phyloP scores from a whole-genome alignment of 2,888 invertebrate genomes.

The Agrilus biguttatus region DNA sequence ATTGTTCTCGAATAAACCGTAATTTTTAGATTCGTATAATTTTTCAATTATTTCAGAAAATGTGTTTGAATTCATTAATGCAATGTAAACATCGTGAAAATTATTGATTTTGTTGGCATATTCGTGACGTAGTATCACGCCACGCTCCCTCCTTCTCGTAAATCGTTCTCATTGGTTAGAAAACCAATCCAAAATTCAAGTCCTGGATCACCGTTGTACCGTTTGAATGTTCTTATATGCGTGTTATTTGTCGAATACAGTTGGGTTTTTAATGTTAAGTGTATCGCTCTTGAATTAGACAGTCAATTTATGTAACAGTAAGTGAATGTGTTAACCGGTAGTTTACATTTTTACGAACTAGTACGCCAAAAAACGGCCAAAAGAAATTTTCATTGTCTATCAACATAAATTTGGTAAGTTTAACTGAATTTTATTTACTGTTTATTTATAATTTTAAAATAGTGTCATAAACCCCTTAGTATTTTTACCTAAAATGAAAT shows the following conservation, averaged over 20 bases:
- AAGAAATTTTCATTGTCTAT: background rate
- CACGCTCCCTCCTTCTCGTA: constrained; percentile 12
- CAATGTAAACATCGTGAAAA: no score
- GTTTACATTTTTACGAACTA: background rate
- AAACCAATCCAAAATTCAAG: constrained; percentile 11
- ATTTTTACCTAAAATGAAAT: no score
- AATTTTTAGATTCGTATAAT: no score
- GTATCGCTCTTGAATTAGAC: no score
- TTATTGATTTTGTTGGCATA: constrained; percentile 1
- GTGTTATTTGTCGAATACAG: background rate
- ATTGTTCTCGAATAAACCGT: no score
- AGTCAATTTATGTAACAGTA: background rate
- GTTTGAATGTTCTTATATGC: constrained; percentile 1
- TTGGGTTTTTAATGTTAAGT: no score
- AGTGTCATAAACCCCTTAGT: no score
- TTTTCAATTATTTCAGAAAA: no score
- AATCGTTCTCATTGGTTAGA: constrained; percentile 11
- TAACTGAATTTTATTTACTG: no score
- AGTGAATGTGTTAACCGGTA: background rate
- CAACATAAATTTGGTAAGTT: background rate
- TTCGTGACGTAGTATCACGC: constrained; percentile 14
- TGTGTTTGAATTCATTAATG: no score
- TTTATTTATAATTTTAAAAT: no score
- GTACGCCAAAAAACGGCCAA: background rate
- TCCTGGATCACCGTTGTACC: constrained; percentile 5